These are phyloP conservation scores for Crotalus horridus DNA, from an alignment of 2,113 vertebrate species.

Conservation along the genomic window DNA sequence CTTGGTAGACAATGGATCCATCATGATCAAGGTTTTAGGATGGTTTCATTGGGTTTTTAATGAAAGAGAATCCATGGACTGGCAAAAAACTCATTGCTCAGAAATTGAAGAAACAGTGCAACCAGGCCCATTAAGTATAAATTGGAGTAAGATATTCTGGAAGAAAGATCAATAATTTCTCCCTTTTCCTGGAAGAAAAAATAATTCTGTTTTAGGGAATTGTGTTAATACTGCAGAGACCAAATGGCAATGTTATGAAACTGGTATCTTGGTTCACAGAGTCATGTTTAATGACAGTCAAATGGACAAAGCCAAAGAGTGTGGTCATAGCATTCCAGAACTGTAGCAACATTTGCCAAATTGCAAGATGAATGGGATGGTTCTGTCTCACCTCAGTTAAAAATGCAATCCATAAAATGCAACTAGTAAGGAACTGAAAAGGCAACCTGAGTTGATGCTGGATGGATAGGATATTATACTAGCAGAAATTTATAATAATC, in stretches of 20 bases:
- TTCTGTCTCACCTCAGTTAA: neutral
- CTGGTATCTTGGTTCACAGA: neutral
- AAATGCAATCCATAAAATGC: neutral
- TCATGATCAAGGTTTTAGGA: conserved; percentile 82
- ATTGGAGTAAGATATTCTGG: neutral
- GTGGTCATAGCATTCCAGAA: neutral
- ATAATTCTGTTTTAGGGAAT: neutral
- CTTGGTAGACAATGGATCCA: conserved; percentile 79
- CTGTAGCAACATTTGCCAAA: neutral
- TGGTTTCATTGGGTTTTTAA: conserved; percentile 86
- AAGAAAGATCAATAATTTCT: neutral
- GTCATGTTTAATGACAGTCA: neutral
- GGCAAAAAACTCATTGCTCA: conserved; percentile 79
- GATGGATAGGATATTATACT: neutral
- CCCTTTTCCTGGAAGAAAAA: neutral
- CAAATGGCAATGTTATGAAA: neutral
- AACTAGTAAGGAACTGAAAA: neutral
- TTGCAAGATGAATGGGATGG: neutral
- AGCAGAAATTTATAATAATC: neutral
- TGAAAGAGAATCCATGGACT: conserved; percentile 79
- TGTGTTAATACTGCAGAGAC: neutral
- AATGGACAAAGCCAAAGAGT: neutral
- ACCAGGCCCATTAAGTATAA: neutral
- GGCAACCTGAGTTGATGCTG: neutral
- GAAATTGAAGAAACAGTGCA: conserved; percentile 74